Conservation (phyloP, 2,888 invertebrate genomes). For the Drosophila quasianomalipes region DNA sequence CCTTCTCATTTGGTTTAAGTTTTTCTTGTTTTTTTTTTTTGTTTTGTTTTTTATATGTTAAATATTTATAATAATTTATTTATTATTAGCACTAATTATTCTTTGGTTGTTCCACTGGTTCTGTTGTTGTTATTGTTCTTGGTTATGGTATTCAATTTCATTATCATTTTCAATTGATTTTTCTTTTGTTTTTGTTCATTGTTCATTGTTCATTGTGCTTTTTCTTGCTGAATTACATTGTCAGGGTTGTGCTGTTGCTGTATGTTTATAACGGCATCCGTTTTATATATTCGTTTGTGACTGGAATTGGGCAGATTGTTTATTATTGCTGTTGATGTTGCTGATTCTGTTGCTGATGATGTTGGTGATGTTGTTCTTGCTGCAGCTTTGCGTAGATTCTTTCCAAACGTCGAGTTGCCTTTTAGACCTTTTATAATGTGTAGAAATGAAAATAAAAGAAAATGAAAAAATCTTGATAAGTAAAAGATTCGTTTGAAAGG, state of each 20-base stretch:
- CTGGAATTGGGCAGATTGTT: conserved; percentile 45
- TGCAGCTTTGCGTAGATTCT: conserved; percentile 79
- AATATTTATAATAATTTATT: conserved; percentile 73
- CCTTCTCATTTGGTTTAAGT: conserved; percentile 63
- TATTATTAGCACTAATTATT: conserved; percentile 84
- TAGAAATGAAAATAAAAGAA: conserved; percentile 1
- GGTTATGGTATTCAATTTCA: neutral
- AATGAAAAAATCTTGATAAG: neutral
- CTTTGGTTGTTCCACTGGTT: conserved; percentile 86
- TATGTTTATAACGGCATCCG: conserved; percentile 73
- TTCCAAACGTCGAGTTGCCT: conserved; percentile 82
- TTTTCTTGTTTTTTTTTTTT: conserved; percentile 28
- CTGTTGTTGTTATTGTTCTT: conserved; percentile 69
- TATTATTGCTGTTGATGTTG: conserved; percentile 43
- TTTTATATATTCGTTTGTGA: conserved; percentile 71
- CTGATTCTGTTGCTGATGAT: conserved; percentile 52
- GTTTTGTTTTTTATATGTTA: conserved; percentile 63
- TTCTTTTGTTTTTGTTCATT: conserved; percentile 38
- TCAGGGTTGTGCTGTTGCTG: conserved; percentile 57
- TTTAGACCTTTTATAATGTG: conserved; percentile 74
- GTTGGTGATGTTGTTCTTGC: conserved; percentile 63
- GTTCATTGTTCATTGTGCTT: conserved; percentile 74
- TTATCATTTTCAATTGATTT: conserved; percentile 51
- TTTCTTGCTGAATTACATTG: conserved; percentile 60
- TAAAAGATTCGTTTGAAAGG: neutral